phyloP scores from a whole-genome alignment of 2,888 invertebrate genomes.

The Ophioninae sp. region DNA sequence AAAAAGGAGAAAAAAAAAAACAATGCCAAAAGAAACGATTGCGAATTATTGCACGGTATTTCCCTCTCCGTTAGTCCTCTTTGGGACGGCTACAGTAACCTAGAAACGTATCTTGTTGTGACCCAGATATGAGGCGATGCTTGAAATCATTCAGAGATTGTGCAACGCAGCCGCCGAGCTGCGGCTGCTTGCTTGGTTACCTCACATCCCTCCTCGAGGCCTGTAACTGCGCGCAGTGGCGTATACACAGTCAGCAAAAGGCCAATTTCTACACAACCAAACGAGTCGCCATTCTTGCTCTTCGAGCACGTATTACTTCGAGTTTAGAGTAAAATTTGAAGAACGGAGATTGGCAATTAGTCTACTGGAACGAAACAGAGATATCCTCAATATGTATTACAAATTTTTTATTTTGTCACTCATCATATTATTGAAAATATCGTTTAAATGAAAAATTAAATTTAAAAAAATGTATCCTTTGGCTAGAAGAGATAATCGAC shows the following conservation, averaged over 20 bases:
- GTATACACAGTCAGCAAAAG: slow-evolving; percentile 48
- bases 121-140: slow-evolving; percentile 82
- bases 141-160: slow-evolving; percentile 82
- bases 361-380: not conserved
- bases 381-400: not conserved
- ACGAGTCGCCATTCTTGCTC: slow-evolving; percentile 16
- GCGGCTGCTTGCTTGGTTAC: slow-evolving; percentile 72
- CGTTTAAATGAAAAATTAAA: not conserved
- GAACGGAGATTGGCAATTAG: not conserved
- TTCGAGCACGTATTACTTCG: not conserved
- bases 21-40: slow-evolving; percentile 35
- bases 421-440: not conserved
- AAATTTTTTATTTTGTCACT: not conserved
- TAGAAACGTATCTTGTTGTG: slow-evolving; percentile 81
- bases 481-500: not conserved
- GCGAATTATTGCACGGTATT: slow-evolving; percentile 48
- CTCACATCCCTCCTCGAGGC: slow-evolving; percentile 75
- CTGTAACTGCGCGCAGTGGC: slow-evolving; percentile 44
- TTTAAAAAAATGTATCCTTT: not conserved
- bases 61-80: slow-evolving; percentile 59
- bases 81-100: slow-evolving; percentile 80
- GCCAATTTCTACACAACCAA: slow-evolving; percentile 52
- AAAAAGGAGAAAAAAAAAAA: not conserved
- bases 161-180: slow-evolving; percentile 75
- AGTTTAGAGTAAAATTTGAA: not conserved